Percentiles rank a stretch among this genome's conserved stretches.
These are phyloP conservation scores for Cryptotis parvus DNA, from an alignment of 2,113 vertebrate species.

Conservation along the genomic window DNA sequence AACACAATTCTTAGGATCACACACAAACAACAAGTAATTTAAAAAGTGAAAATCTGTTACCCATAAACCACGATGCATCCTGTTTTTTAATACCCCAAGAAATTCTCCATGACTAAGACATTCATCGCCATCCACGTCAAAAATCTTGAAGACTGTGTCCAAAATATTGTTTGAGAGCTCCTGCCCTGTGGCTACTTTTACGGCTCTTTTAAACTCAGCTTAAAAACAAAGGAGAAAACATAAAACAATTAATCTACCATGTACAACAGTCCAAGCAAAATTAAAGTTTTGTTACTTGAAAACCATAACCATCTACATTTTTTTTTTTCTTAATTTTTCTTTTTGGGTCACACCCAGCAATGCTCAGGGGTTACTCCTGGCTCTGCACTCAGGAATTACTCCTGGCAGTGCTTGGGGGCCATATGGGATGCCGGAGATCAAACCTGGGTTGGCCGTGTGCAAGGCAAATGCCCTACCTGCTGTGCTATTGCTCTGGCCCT, in stretches of 20 bases:
- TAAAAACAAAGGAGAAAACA: slow-evolving; percentile 70
- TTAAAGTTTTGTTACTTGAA: not conserved
- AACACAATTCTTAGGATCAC: not conserved
- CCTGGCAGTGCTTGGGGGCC: too few relatives aligned
- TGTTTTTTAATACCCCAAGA: slow-evolving; percentile 94
- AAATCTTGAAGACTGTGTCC: slow-evolving; percentile 98
- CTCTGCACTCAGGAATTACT: too few relatives aligned
- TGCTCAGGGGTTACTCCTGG: too few relatives aligned
- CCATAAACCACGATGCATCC: slow-evolving; percentile 96
- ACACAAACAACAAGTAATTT: slow-evolving; percentile 4
- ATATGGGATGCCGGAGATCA: too few relatives aligned
- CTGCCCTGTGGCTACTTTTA: slow-evolving; percentile 96
- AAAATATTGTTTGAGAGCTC: slow-evolving; percentile 96
- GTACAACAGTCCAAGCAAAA: slow-evolving; percentile 2
- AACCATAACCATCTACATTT: not conserved
- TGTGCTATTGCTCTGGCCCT: too few relatives aligned
- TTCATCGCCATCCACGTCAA: slow-evolving; percentile 96
- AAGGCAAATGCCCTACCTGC: too few relatives aligned
- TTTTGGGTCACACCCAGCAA: too few relatives aligned
- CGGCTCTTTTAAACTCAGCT: slow-evolving; percentile 97
- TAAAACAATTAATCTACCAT: slow-evolving; percentile 1
- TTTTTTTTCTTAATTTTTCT: too few relatives aligned
- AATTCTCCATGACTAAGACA: slow-evolving; percentile 97
- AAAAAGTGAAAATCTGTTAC: slow-evolving; percentile 84
- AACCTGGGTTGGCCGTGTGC: too few relatives aligned